Percentiles rank a stretch among this genome's conserved stretches.
These are phyloP conservation scores for Philypnodon macrostomus DNA, from an alignment of 2,797 vertebrate genomes.

Conservation along the genomic window DNA sequence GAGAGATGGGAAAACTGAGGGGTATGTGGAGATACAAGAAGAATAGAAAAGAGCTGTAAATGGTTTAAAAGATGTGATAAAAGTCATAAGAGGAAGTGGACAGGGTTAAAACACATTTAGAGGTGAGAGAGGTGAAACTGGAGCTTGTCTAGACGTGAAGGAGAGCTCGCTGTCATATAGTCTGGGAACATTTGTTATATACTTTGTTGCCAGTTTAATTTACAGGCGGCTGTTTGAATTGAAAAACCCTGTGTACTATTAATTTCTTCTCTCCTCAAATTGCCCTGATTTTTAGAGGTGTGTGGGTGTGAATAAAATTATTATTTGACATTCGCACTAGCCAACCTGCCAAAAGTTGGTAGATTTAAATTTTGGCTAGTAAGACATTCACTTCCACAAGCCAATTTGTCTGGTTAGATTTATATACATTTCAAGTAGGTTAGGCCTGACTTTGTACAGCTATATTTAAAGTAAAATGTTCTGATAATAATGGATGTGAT, in stretches of 20 bases:
- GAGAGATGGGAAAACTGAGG: constrained; percentile 14
- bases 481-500: too few relatives aligned
- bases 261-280: background rate
- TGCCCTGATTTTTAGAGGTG: background rate
- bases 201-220: constrained; percentile 50
- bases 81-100: constrained; percentile 4
- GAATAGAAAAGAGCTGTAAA: constrained; percentile 15
- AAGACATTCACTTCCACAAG: too few relatives aligned
- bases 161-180: constrained; percentile 9
- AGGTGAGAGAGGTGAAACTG: constrained; percentile 17
- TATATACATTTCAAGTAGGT: too few relatives aligned
- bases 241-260: constrained; percentile 3
- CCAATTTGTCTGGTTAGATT: too few relatives aligned
- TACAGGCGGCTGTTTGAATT: constrained; percentile 8
- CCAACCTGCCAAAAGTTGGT: too few relatives aligned
- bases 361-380: too few relatives aligned
- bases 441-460: too few relatives aligned
- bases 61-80: background rate
- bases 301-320: background rate
- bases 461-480: too few relatives aligned
- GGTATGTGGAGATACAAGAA: constrained; percentile 11
- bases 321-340: too few relatives aligned
- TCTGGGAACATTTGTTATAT: constrained; percentile 23
- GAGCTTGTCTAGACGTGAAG: constrained; percentile 29
- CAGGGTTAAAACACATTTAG: constrained; percentile 19